Evolutionary conservation across 2,888 invertebrate species (phyloP), one percentile per base, ranked within the genome.

Genomic region (Sinhomidia bicolor): DNA sequence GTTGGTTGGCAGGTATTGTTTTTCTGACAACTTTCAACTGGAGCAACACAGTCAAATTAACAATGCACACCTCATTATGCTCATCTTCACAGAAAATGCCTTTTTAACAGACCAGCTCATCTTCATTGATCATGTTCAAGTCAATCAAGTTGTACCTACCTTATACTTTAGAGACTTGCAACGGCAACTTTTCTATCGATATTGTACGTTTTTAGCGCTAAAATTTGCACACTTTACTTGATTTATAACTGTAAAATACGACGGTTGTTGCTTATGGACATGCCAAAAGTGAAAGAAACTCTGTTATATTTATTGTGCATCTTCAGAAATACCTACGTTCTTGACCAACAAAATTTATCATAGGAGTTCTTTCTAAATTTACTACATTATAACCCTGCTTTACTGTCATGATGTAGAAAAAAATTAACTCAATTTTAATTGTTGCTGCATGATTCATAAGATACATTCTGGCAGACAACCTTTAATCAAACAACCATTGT

Each of bases 131-230:
- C 60, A 60, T 80, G 60, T 80, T 80, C 80, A 80, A 80, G 80
- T 80, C 60, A 80, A 80, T 80, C 80, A 80, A 60, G 80, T 80
- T 80, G n/a, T n/a, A n/a, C n/a, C n/a, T n/a, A n/a, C n/a, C n/a
- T n/a, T n/a, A n/a, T n/a, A n/a, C n/a, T n/a, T n/a, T n/a, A n/a
- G n/a, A n/a, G n/a, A n/a, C n/a, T n/a, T n/a, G n/a, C n/a, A n/a
- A n/a, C n/a, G n/a, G n/a, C n/a, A n/a, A n/a, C n/a, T n/a, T n/a
- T n/a, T n/a, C 62, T 14, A 9, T 41, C n/a, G 26, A 26, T 44
- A 12, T 20, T n/a, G 14, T 36, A 32, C 17, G 23, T 62, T 80
- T 62, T 17, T 51, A n/a, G 51, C 12, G 23, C 14, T 47, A 47
- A 44, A 23, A 6, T 80, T 60, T 62, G 62, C 26, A 62, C 44